Percentiles rank a stretch among this genome's conserved stretches.
Evolutionary conservation across 2,113 vertebrate genomes (phyloP).

Genomic region (Thermophis baileyi): DNA sequence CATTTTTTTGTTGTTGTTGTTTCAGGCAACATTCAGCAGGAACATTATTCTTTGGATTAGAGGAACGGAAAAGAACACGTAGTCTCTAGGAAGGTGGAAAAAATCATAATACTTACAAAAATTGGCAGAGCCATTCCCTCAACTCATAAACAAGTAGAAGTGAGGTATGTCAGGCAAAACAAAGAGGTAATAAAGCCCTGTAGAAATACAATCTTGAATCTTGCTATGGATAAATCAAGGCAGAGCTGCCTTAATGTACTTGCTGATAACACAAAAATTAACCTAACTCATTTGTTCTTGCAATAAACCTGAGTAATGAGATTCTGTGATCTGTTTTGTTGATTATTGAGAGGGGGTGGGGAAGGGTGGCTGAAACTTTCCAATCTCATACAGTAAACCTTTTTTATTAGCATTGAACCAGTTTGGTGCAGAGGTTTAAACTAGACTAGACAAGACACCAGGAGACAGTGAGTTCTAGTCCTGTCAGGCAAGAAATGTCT

Average conservation of each 20-base stretch:
- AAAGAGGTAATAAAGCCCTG: neutral
- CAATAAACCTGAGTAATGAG: neutral
- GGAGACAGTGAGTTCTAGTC: neutral
- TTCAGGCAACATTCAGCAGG: neutral
- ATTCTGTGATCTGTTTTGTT: neutral
- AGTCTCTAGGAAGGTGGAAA: accelerated
- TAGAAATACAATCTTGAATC: neutral
- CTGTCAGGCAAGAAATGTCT: neutral
- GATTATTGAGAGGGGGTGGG: too few species aligned
- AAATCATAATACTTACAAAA: neutral
- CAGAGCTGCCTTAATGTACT: neutral
- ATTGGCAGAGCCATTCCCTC: neutral
- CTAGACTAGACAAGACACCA: neutral
- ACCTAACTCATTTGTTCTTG: neutral
- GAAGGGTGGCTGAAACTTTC: neutral
- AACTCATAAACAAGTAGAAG: neutral
- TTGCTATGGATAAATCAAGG: neutral
- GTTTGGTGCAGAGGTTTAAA: neutral
- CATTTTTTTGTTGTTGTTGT: neutral
- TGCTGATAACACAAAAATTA: neutral
- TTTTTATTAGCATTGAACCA: neutral
- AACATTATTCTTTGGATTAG: neutral
- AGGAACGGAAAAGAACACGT: neutral
- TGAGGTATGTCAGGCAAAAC: neutral
- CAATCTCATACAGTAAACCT: neutral